Percentiles rank a stretch among this genome's conserved stretches.
phyloP scores from a whole-genome alignment of 1,140 invertebrate species.

The Bombus confusus region DNA sequence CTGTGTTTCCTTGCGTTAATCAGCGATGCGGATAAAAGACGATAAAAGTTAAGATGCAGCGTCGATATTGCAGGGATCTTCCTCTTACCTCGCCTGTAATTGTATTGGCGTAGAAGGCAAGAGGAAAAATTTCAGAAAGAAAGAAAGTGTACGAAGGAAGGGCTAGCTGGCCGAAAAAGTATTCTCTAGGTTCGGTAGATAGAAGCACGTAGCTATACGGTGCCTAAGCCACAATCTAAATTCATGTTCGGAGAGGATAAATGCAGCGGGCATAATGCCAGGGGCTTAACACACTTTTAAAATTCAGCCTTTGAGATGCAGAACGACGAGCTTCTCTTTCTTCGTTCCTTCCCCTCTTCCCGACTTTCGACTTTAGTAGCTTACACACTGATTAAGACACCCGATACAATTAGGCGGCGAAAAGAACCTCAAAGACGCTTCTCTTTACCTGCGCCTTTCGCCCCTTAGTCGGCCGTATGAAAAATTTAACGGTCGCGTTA shows the following conservation, averaged over 20 bases:
- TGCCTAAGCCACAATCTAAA: conserved; percentile 71
- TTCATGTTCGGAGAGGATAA: conserved; percentile 73
- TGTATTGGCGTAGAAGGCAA: too few relatives aligned
- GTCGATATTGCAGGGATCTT: too few relatives aligned
- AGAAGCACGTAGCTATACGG: conserved; percentile 42
- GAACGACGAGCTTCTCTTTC: conserved; percentile 50
- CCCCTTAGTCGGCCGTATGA: neutral
- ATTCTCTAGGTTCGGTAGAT: conserved; percentile 18
- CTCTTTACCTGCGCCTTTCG: conserved; percentile 44
- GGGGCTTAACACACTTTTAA: conserved; percentile 79
- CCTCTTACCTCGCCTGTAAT: too few relatives aligned
- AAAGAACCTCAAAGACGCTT: conserved; percentile 79
- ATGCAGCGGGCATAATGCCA: conserved; percentile 74
- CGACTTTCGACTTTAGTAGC: conserved; percentile 77
- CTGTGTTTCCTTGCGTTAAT: too few relatives aligned
- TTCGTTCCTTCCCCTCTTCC: neutral
- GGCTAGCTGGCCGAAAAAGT: neutral
- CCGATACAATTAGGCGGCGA: conserved; percentile 81
- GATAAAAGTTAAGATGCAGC: too few relatives aligned
- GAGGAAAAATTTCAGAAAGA: too few relatives aligned
- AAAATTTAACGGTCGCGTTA: conserved; percentile 41
- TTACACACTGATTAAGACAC: conserved; percentile 82
- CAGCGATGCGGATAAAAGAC: too few relatives aligned
- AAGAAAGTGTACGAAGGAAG: neutral
- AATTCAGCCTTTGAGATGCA: conserved; percentile 82